Base-by-base conservation (phyloP, 2,888 invertebrate species). In the Xestia rhomboidea region DNA sequence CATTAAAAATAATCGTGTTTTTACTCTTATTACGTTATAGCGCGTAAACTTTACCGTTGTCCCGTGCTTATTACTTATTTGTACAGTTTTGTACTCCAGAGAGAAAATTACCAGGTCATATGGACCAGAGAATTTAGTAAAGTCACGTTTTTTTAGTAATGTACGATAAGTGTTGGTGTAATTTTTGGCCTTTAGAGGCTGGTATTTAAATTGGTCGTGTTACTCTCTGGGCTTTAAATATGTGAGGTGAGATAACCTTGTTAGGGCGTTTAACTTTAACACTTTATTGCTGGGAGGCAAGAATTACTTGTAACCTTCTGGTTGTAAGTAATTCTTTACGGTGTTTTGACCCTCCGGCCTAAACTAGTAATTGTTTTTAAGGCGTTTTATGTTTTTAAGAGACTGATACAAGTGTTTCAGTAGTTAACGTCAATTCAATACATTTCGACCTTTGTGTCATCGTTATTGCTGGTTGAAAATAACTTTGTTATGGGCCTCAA, bases 1-100 rank as follows among this genome's bases (percentile, higher is more conserved):
- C 89, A 87, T 89, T 89, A 88, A 88, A 89, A 87, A 82, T 83
- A 87, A 88, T 68, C 81, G 62, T 77, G 79, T 80, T 83, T 89
- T 89, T 87, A 88, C 88, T 87, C 84, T 89, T 79, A 89, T 86
- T 85, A 68, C 84, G 72, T 83, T 82, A 87, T 87, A 79, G 70
- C 78, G 27, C 73, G 73, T 79, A 82, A 75, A 75, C 79, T 81
- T 81, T 81, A 75, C 80, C 79, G 60, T 64, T 68, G 78, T 78
- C 64, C 66, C 15, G 73, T 79, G 68, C 67, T 78, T 85, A 82
- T 80, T 87, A 88, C 88, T 87, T 85, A 82, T 87, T 81, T 77
- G 34, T 46, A 66, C 66, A 60, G 72, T 62, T 76, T 71, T 67
- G 44, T 73, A 74, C 84, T 73, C 73, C 49, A 44, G 76, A 80